These are phyloP conservation scores for Zaprionus kolodkinae DNA, from an alignment of 1,140 invertebrate genomes.

Conservation along the genomic window DNA sequence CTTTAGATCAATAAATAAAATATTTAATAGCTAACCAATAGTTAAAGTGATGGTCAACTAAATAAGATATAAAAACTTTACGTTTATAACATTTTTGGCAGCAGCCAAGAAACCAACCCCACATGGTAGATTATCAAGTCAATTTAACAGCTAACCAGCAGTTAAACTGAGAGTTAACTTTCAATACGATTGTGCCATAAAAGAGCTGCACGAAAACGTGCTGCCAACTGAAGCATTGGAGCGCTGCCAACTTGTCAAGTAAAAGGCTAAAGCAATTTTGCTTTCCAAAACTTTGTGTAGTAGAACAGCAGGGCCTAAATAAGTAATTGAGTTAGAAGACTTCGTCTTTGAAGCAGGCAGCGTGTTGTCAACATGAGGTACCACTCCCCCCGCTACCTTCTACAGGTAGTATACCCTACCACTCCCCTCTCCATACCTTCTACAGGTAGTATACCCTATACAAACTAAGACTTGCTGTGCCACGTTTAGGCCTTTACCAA, in stretches of 20 bases:
- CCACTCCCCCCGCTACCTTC: too few species aligned
- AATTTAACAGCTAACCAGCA: slow-evolving; percentile 2
- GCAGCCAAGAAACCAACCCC: background rate
- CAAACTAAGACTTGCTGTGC: background rate
- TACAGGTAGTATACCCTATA: background rate
- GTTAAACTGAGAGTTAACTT: background rate
- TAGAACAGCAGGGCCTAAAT: background rate
- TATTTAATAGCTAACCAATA: background rate
- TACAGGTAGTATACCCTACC: background rate
- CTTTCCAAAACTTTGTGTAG: background rate
- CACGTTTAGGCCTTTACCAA: background rate
- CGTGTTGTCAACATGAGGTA: background rate
- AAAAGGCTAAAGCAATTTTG: slow-evolving; percentile 13
- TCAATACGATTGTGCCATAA: too few species aligned
- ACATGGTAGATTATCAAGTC: background rate
- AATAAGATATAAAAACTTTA: background rate
- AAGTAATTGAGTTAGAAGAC: slow-evolving; percentile 23
- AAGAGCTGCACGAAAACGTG: background rate
- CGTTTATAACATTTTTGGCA: background rate
- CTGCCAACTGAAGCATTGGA: background rate
- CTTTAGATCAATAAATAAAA: background rate
- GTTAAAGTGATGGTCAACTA: background rate
- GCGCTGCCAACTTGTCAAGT: slow-evolving; percentile 6
- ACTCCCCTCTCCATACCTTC: too few species aligned
- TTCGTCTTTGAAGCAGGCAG: background rate